Evolutionary conservation across 2,113 vertebrate genomes (phyloP).

Genomic region (Butorides virescens): DNA sequence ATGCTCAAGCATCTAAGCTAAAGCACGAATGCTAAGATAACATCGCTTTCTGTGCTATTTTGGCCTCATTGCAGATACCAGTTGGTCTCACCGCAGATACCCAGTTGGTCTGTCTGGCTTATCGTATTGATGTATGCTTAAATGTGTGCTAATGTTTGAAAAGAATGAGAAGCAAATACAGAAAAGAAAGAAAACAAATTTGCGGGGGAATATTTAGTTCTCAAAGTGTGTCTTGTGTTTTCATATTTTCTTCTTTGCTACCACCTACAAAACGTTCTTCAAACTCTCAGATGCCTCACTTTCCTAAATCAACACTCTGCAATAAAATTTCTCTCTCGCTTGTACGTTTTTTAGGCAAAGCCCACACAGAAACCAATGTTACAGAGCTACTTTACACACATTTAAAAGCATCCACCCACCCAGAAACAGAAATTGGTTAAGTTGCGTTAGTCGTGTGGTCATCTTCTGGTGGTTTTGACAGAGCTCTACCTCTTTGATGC

Average conservation of each 20-base stretch:
- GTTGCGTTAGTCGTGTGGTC: neutral
- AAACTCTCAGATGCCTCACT: neutral
- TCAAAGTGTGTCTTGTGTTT: neutral
- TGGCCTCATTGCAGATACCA: neutral
- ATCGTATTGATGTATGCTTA: neutral
- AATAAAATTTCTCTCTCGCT: neutral
- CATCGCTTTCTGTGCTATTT: neutral
- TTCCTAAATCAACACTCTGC: neutral
- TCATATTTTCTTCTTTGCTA: neutral
- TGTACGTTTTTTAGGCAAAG: neutral
- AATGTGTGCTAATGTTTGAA: neutral
- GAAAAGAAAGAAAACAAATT: neutral
- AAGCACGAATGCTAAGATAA: neutral
- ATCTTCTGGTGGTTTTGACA: neutral
- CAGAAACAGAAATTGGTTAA: neutral
- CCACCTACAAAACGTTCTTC: neutral
- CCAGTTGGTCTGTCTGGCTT: neutral
- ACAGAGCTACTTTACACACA: neutral
- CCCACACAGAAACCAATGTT: neutral
- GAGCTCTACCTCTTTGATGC: neutral
- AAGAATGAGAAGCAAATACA: neutral
- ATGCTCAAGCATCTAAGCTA: neutral
- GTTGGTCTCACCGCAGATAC: neutral
- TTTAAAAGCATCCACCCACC: neutral
- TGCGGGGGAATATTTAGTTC: neutral